Evolutionary conservation across 2,797 vertebrate species (phyloP).

Genomic region (Loris lydekkerianus): DNA sequence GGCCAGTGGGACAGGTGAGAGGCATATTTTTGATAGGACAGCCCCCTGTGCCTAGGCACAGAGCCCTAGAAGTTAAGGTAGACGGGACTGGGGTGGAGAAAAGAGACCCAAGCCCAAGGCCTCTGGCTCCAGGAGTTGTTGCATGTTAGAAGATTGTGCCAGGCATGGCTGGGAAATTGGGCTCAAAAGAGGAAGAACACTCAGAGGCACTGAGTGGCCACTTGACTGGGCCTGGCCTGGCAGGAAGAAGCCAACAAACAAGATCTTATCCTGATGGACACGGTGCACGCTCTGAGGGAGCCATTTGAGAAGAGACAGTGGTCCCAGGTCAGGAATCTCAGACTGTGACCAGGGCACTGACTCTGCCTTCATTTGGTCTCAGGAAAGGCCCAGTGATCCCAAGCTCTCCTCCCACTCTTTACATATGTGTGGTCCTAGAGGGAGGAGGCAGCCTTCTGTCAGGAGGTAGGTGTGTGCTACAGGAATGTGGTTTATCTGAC

Average conservation of each 20-base stretch:
- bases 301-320: neutral
- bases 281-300: neutral
- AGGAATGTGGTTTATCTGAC: neutral
- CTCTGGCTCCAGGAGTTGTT: neutral
- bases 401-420: neutral
- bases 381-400: neutral
- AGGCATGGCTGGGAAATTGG: neutral
- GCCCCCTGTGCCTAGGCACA: neutral
- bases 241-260: neutral
- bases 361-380: neutral
- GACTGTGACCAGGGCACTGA: neutral
- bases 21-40: neutral
- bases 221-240: neutral
- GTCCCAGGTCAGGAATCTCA: neutral
- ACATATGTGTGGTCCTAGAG: neutral
- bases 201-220: too few species aligned
- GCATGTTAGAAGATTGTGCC: neutral
- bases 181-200: neutral
- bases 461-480: neutral
- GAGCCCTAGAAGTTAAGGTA: neutral
- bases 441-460: neutral
- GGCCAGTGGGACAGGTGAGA: conserved; percentile 98
- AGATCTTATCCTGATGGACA: neutral
- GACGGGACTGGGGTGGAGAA: rapidly evolving
- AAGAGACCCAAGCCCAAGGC: neutral